Evolutionary conservation across 1,140 invertebrate genomes (phyloP), one percentile per base, ranked within the genome.

Genomic region (Liolophura sinensis): DNA sequence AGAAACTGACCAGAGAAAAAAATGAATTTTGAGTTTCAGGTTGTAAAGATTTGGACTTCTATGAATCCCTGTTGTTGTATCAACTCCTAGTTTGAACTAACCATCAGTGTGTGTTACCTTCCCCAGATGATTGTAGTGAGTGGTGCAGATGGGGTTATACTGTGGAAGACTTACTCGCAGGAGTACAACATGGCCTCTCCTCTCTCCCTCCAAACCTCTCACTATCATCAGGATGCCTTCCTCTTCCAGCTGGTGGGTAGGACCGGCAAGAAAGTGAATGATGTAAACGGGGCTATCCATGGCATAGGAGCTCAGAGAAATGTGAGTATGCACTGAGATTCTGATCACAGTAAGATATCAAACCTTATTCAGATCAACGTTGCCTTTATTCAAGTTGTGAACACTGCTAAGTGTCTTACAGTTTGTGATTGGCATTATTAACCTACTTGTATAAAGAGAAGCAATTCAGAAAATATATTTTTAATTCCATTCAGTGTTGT

Each of bases 121-220:
- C 25, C 66, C 46, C 64, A 77, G 75, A 62, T 62, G 31, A 61
- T 71, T 14, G 62, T 78, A 20, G 7, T 75, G 15, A 70, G 64
- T 65, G 77, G 77, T 1, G 68, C 54, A 56, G 68, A 73, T 65
- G 77, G 77, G 0, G 59, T 31, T 46, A 47, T 72, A 1, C 55
- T 78, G 7, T 74, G 74, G 72, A 56, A 58, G 49, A 62, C 65
- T 48, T 61, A 58, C 12, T 59, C 67, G 1, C 52, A 31, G 11
- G 27, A 63, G 16, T 71, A 69, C 40, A 65, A 72, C 46, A 74
- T 74, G 69, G 64, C 73, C n/a, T 78, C 74, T 27, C 69, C 71
- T 56, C 72, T 78, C 0, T 60, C 63, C 16, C 12, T 77, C 20
- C 59, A 67, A 49, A 78, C 75, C 9, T 63, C 47, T 3, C 62